phyloP scores from a whole-genome alignment of 2,888 invertebrate species.

The Rugalucina vietnamica region DNA sequence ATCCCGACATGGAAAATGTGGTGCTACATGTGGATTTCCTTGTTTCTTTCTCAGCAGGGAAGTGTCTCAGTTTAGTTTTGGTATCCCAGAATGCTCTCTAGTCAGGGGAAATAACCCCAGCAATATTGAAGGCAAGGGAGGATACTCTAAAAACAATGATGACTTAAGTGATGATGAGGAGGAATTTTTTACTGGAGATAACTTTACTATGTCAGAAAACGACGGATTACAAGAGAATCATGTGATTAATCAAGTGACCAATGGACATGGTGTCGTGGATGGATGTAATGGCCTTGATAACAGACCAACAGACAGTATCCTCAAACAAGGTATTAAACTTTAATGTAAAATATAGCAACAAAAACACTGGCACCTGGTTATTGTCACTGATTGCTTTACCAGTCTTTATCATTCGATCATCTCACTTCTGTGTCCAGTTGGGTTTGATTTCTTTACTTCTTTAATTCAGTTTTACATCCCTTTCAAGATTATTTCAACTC shows the following conservation, averaged over 20 bases:
- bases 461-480: no score
- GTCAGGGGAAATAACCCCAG: constrained; percentile 12
- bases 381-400: no score
- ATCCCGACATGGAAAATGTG: neutral
- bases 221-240: neutral
- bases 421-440: no score
- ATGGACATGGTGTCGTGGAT: neutral
- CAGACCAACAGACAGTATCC: neutral
- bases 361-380: no score
- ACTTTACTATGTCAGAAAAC: neutral
- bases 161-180: neutral
- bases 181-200: neutral
- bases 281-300: neutral
- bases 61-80: constrained; percentile 51
- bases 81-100: constrained; percentile 10
- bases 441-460: no score
- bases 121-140: constrained; percentile 15
- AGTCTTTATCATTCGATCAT: no score
- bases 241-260: neutral
- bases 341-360: no score
- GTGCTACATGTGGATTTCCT: constrained; percentile 52
- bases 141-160: neutral
- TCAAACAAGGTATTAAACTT: neutral
- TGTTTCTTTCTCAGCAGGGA: constrained; percentile 55
- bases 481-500: no score